Base-by-base conservation (phyloP, 2,888 invertebrate genomes). In the Drosophila mimica region DNA sequence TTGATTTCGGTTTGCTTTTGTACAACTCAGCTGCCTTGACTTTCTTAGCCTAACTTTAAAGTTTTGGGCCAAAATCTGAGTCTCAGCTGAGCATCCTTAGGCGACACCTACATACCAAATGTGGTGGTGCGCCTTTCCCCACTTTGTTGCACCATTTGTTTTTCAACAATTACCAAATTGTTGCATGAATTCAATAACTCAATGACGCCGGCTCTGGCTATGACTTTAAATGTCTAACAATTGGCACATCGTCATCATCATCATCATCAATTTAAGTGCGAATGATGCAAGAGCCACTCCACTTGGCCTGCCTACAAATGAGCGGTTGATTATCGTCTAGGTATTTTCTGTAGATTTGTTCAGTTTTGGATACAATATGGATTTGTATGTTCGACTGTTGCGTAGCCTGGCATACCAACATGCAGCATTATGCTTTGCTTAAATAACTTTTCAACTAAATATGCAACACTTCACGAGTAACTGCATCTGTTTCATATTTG, bases 301-400 rank as follows among this genome's bases (percentile, higher is more conserved):
- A 80, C 83, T 80, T 80, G 70, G 73, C 25, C 80, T 82, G 86
- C 85, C 83, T 82, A 82, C 83, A 72, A 85, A 85, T 85, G 83
- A 80, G 76, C 73, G 60, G 54, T 63, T 76, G 80, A 82, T 85
- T 74, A 85, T 80, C 62, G 76, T 72, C 54, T 36, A 51, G 49
- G 46, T 62, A 48, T 71, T 52, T 62, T 34, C 25, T 4, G 25
- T 63, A 57, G 46, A 70, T 52, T 70, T 58, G 52, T 36, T 34
- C 28, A 58, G 38, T 51, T 70, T 54, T 33, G 34, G 40, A 30
- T 61, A 43, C 30, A 56, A 56, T 70, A 54, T 70, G 28, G 51
- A 62, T 70, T 69, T 69, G 34, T 53, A 25, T 70, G 58, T 75
- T 72, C 48, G 65, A 17, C 48, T 77, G 48, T 83, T 83, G 79